These are phyloP conservation scores for Choloepus didactylus DNA, from an alignment of 2,797 vertebrate species.

Conservation along the genomic window DNA sequence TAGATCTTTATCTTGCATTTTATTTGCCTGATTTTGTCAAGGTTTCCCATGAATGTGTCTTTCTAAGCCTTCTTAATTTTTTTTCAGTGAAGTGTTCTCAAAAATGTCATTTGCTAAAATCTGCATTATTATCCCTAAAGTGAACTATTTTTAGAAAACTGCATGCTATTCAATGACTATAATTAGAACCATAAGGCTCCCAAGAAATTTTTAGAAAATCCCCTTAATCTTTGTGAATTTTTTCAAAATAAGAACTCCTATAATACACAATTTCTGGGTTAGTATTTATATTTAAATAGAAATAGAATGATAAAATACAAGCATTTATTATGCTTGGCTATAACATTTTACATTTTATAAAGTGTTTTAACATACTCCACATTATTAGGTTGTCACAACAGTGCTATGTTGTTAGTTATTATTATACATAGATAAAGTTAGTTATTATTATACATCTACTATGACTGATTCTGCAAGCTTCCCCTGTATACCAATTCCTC, in stretches of 20 bases:
- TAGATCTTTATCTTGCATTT: background rate
- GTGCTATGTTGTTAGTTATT: no score
- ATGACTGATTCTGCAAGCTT: background rate
- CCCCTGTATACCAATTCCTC: background rate
- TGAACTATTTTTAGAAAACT: constrained; percentile 60
- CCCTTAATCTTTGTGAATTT: background rate
- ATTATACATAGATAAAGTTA: background rate
- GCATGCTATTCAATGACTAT: background rate
- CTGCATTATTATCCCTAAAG: constrained; percentile 17
- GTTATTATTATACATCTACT: background rate
- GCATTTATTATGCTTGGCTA: constrained; percentile 2
- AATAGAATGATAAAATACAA: constrained; percentile 42
- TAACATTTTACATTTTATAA: background rate
- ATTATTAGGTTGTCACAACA: background rate
- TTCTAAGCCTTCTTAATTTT: background rate
- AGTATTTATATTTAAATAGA: constrained; percentile 50
- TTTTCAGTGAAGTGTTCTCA: background rate
- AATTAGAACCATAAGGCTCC: constrained; percentile 23
- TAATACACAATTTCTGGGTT: constrained; percentile 14
- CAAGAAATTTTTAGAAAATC: constrained; percentile 31
- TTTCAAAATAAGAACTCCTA: constrained; percentile 37
- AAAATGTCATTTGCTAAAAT: constrained; percentile 32
- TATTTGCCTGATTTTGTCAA: background rate
- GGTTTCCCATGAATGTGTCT: background rate
- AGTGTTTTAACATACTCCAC: background rate